A percentile compares a stretch with the other conserved stretches of the same genome.
phyloP scores from a whole-genome alignment of 2,888 invertebrate genomes.

The Tipula lateralis region DNA sequence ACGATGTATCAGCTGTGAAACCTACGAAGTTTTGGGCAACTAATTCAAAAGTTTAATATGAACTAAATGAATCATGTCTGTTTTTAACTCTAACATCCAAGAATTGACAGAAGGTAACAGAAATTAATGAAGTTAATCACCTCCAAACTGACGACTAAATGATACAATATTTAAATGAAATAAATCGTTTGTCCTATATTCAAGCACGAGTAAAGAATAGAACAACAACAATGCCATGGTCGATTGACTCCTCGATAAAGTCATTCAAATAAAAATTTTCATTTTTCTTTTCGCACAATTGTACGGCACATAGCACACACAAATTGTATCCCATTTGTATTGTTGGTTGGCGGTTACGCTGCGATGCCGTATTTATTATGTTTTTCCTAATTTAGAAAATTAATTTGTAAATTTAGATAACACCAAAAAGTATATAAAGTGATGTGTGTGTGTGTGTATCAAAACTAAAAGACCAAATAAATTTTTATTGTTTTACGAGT shows the following conservation, averaged over 20 bases:
- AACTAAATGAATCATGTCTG: too few species aligned
- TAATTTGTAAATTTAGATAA: constrained; percentile 24
- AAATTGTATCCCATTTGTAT: neutral
- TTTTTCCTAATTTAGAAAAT: constrained; percentile 12
- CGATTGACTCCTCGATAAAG: constrained; percentile 13
- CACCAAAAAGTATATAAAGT: neutral
- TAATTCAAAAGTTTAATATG: too few species aligned
- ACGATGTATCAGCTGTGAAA: too few species aligned
- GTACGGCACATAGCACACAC: neutral
- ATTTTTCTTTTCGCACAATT: neutral
- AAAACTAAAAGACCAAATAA: neutral
- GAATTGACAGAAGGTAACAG: too few species aligned
- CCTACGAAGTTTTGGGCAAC: too few species aligned
- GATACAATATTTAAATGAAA: neutral
- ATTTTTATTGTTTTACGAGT: constrained; percentile 11
- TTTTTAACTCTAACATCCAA: too few species aligned
- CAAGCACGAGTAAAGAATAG: neutral
- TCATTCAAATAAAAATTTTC: neutral
- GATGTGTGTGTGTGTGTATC: neutral
- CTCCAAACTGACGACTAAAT: neutral
- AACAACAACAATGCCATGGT: neutral
- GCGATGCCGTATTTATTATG: neutral
- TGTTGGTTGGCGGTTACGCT: neutral
- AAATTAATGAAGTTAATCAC: too few species aligned
- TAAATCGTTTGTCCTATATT: neutral